These are phyloP conservation scores for Caiman crocodilus DNA, from an alignment of 2,797 vertebrate species.

Conservation along the genomic window DNA sequence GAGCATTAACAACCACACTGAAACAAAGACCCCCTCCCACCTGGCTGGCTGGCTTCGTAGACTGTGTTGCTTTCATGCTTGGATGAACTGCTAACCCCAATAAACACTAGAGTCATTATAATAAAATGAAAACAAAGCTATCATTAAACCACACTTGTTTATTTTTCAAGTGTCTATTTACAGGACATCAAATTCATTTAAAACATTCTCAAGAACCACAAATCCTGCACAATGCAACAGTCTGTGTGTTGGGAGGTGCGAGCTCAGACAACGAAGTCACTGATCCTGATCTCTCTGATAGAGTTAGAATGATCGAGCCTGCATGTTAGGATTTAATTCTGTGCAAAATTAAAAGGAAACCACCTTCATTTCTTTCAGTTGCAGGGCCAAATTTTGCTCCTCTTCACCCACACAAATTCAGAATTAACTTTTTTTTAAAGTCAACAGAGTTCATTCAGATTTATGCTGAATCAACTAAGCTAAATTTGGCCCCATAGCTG, in stretches of 20 bases:
- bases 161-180: constrained; percentile 70
- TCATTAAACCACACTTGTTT: constrained; percentile 62
- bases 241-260: constrained; percentile 65
- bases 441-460: rapidly evolving
- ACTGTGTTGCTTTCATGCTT: constrained; percentile 63
- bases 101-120: constrained; percentile 66
- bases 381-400: background rate
- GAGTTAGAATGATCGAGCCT: background rate
- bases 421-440: background rate
- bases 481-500: background rate
- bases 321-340: background rate
- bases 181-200: constrained; percentile 75
- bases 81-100: constrained; percentile 57
- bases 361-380: background rate
- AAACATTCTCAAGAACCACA: constrained; percentile 68
- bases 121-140: constrained; percentile 64
- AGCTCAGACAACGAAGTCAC: background rate
- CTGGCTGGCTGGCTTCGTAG: background rate
- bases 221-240: constrained; percentile 54
- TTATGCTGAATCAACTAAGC: background rate
- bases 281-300: background rate
- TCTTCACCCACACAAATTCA: background rate
- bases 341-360: background rate
- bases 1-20: background rate
- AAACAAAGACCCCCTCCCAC: background rate